phyloP scores from a whole-genome alignment of 2,113 vertebrate species.

The Alligator mississippiensis region DNA sequence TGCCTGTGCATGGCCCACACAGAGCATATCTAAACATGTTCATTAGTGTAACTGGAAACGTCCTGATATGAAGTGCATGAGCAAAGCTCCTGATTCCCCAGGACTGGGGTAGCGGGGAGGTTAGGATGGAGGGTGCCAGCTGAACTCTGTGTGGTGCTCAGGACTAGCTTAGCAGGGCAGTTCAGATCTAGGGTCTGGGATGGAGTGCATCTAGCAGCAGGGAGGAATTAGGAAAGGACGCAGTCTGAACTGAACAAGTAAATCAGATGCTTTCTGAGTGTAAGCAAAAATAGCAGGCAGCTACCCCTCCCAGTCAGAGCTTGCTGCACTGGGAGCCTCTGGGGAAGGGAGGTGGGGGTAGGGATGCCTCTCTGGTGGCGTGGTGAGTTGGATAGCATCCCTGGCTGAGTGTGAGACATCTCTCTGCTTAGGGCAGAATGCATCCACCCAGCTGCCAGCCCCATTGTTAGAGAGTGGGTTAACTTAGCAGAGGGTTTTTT shows the following conservation, averaged over 20 bases:
- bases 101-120: background rate
- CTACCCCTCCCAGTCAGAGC: too few species aligned
- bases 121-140: background rate
- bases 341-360: too few species aligned
- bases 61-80: background rate
- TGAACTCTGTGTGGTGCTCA: background rate
- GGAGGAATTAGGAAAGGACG: too few species aligned
- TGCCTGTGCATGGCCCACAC: background rate
- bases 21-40: background rate
- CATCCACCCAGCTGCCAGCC: background rate
- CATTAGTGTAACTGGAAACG: background rate
- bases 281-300: too few species aligned
- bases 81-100: background rate
- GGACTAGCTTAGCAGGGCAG: background rate
- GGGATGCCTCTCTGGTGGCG: too few species aligned
- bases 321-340: too few species aligned
- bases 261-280: too few species aligned
- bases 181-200: too few species aligned
- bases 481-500: background rate
- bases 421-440: background rate
- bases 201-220: too few species aligned
- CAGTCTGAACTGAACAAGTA: too few species aligned
- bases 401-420: too few species aligned
- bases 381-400: too few species aligned
- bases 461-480: background rate